phyloP scores from a whole-genome alignment of 1,140 invertebrate genomes.

The Lysiphlebus fabarum region DNA sequence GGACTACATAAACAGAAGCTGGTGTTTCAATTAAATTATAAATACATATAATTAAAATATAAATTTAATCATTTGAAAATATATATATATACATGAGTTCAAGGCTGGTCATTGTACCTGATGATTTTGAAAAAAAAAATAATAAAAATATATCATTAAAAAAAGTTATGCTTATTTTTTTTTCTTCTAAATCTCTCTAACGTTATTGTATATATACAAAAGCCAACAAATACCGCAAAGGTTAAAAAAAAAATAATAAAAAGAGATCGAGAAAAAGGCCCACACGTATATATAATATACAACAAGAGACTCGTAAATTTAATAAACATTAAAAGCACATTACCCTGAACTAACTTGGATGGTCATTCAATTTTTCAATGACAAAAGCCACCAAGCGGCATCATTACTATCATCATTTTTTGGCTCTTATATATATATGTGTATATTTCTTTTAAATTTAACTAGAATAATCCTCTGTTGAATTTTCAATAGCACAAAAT shows the following conservation, averaged over 20 bases:
- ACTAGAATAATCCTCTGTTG: constrained; percentile 14
- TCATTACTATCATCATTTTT: constrained; percentile 15
- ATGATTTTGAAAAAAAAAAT: no score
- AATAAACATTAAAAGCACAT: constrained; percentile 32
- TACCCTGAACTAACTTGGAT: constrained; percentile 24
- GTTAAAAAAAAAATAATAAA: not conserved
- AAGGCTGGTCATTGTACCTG: constrained; percentile 11
- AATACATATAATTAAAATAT: not conserved
- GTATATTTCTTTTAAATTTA: not conserved
- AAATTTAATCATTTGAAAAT: not conserved
- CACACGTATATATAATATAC: constrained; percentile 11
- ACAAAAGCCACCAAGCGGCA: constrained; percentile 23
- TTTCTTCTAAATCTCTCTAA: not conserved
- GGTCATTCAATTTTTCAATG: constrained; percentile 21
- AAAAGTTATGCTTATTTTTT: not conserved
- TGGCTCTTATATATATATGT: not conserved
- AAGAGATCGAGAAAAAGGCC: not conserved
- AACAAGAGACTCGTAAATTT: constrained; percentile 26
- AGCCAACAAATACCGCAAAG: not conserved
- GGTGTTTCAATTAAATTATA: not conserved
- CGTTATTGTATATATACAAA: no score
- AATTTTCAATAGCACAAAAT: constrained; percentile 6
- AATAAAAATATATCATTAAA: not conserved
- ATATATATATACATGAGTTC: not conserved
- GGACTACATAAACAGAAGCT: no score